Percentiles rank a stretch among this genome's conserved stretches.
Conservation (phyloP, 2,888 invertebrate species). For the Oxycera nigricornis region DNA sequence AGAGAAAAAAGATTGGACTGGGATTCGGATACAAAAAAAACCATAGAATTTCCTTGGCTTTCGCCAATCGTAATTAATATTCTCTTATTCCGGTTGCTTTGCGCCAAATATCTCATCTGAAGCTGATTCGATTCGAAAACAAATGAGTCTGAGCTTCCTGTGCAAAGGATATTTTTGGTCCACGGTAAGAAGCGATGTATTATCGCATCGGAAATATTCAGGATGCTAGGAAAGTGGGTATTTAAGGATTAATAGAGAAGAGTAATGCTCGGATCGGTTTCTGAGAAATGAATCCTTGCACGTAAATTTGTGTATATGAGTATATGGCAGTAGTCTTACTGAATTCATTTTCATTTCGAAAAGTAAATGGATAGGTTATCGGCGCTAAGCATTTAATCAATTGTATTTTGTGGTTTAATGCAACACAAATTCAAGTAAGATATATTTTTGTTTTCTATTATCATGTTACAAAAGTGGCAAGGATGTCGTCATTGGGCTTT, state of each 20-base stretch:
- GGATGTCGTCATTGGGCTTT: too few relatives aligned
- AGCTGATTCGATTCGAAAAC: conserved; percentile 4
- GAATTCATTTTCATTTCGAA: too few relatives aligned
- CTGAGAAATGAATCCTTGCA: too few relatives aligned
- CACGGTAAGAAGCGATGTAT: background rate
- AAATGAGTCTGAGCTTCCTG: conserved; percentile 29
- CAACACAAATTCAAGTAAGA: too few relatives aligned
- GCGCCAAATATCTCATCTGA: background rate
- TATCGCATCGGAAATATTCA: conserved; percentile 11
- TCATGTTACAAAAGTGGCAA: too few relatives aligned
- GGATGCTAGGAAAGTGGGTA: conserved; percentile 7
- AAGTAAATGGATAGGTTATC: too few relatives aligned
- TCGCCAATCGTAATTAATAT: conserved; percentile 25
- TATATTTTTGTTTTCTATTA: too few relatives aligned
- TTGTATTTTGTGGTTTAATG: too few relatives aligned
- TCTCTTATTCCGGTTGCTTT: conserved; percentile 11
- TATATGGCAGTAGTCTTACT: too few relatives aligned
- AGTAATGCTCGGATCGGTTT: too few relatives aligned
- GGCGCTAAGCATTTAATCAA: too few relatives aligned
- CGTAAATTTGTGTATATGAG: too few relatives aligned
- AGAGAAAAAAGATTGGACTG: background rate
- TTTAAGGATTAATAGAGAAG: conserved; percentile 11
- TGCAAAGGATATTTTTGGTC: background rate
- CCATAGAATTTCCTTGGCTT: conserved; percentile 8
- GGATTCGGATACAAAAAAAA: background rate